These are phyloP conservation scores for Drosophila ogumai DNA, from an alignment of 1,140 invertebrate species.

Conservation along the genomic window DNA sequence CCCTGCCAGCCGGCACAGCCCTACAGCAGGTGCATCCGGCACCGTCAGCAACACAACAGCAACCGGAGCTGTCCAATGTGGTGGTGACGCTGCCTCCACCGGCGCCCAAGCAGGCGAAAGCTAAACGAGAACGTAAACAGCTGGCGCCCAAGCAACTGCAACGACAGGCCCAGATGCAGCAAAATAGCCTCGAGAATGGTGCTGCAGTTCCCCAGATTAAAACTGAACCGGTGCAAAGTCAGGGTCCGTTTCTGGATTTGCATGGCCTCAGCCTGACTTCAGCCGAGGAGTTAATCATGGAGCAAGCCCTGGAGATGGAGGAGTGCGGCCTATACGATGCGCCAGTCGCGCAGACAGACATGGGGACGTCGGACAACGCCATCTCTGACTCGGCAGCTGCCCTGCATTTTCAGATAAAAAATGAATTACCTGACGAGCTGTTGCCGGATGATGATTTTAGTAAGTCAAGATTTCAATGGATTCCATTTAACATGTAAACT, in stretches of 20 bases:
- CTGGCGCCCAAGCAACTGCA: constrained; percentile 75
- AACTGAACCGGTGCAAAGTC: constrained; percentile 64
- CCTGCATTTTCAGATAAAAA: constrained; percentile 80
- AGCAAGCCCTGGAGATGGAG: constrained; percentile 83
- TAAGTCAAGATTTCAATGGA: constrained; percentile 39
- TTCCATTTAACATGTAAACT: neutral
- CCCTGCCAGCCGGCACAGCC: constrained; percentile 66
- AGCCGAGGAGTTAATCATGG: constrained; percentile 83
- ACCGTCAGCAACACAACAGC: constrained; percentile 12
- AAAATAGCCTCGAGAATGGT: neutral
- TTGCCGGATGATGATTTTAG: constrained; percentile 73
- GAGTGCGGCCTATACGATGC: constrained; percentile 76
- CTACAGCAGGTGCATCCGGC: constrained; percentile 61
- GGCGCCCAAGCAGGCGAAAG: constrained; percentile 62
- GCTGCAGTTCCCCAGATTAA: constrained; percentile 61
- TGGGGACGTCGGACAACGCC: constrained; percentile 76
- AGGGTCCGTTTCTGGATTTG: constrained; percentile 66
- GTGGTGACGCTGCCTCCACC: constrained; percentile 32
- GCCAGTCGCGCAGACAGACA: constrained; percentile 43
- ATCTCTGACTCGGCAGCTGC: constrained; percentile 80
- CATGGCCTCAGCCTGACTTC: constrained; percentile 78
- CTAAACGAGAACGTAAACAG: constrained; percentile 77
- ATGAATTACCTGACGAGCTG: constrained; percentile 71
- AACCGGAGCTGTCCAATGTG: constrained; percentile 28
- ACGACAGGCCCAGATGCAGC: constrained; percentile 35